Evolutionary conservation across 92 coral and sea anemone genomes (phyloP), one percentile per base, ranked within the genome.

Genomic region (Micromussa lordhowensis): DNA sequence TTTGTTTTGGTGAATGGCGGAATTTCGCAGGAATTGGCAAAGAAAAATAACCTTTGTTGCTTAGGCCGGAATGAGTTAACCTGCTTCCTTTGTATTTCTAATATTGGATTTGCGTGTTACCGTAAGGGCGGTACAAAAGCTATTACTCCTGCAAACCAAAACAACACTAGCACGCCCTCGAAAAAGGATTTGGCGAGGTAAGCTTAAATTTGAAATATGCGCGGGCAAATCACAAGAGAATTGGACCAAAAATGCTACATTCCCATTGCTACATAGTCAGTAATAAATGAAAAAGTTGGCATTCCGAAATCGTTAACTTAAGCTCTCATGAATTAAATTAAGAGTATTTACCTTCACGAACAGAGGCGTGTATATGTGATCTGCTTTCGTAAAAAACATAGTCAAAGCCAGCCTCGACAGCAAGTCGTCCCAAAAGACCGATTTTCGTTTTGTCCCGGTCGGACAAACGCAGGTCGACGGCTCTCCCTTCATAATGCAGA

Each of bases 401-500:
- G 87, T 98, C 98, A 92, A 98, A 98, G 0, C 98, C 98, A 32
- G 99, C 97, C 75, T 98, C 86, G 3, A 91, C 96, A 15, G 99
- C 99, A 30, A 98, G 86, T 36, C 98, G 90, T 54, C 97, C 99
- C 26, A 98, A 94, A 63, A 86, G 88, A 61, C 98, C 98, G 87
- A 92, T 90, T 84, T 98, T 94, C 36, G 88, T n/a, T 49, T 44
- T 86, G 74, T 94, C 95, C 71, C 68, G 88, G 92, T 98, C 99
- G 30, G 99, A 98, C 13, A 98, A 92, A 26, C 96, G 93, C 38
- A 98, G 91, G 85, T 98, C 99, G 19, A 98, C 99, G n/a, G 99
- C 99, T 82, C 99, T 86, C 30, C 99, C 99, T 96, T 98, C 99
- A 85, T 94, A 96, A 88, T 98, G 99, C 78, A 98, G 90, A n/a